These are phyloP conservation scores for Auanema sp. DNA, from an alignment of 2,888 invertebrate genomes.

Conservation along the genomic window DNA sequence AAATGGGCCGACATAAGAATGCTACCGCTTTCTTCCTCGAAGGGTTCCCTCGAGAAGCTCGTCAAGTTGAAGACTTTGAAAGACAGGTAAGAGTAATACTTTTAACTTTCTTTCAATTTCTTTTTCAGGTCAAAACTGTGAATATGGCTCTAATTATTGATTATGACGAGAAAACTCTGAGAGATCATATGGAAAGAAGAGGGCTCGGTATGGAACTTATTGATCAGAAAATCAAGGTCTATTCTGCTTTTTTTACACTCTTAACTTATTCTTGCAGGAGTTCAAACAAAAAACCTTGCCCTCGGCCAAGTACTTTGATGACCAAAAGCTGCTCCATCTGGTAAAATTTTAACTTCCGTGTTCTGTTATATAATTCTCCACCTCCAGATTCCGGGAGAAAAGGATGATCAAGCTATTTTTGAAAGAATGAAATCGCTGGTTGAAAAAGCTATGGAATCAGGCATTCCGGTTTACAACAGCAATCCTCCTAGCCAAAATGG, in stretches of 20 bases:
- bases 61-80: conserved; percentile 64
- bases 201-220: conserved; percentile 52
- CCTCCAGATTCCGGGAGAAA: conserved; percentile 62
- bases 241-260: neutral
- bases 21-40: conserved; percentile 60
- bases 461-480: conserved; percentile 32
- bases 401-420: conserved; percentile 56
- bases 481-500: conserved; percentile 19
- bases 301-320: conserved; percentile 64
- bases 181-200: conserved; percentile 59
- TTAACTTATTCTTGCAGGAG: conserved; percentile 30
- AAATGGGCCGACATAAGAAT: conserved; percentile 58
- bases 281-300: conserved; percentile 64
- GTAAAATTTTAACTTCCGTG: conserved; percentile 24
- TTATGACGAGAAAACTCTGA: conserved; percentile 62
- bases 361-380: neutral
- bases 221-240: conserved; percentile 40
- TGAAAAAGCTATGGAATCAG: conserved; percentile 51
- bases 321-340: conserved; percentile 61
- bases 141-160: conserved; percentile 64
- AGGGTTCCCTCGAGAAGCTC: conserved; percentile 61
- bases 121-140: conserved; percentile 43
- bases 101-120: neutral
- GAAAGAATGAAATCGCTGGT: conserved; percentile 58
- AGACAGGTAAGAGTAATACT: conserved; percentile 42